These are phyloP conservation scores for Arizona elegans DNA, from an alignment of 2,113 vertebrate genomes.

Conservation along the genomic window DNA sequence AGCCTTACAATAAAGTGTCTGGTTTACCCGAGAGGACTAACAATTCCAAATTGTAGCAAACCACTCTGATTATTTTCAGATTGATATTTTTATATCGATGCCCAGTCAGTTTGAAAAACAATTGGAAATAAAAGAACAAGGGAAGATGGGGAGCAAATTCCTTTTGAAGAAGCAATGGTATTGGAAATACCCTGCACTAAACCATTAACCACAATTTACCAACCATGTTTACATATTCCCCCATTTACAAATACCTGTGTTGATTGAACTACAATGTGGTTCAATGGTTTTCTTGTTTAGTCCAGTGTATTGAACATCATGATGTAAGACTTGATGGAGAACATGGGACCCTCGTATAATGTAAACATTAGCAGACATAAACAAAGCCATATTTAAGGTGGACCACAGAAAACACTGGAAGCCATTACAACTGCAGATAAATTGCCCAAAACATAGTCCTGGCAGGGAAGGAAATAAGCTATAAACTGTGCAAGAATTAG, in stretches of 20 bases:
- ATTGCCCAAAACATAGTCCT: not conserved
- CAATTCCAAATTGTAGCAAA: not conserved
- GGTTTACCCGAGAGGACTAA: not conserved
- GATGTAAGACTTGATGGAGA: not conserved
- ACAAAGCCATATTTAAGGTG: not conserved
- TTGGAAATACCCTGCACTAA: not conserved
- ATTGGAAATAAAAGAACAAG: not conserved
- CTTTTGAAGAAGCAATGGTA: not conserved
- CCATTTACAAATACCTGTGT: not conserved
- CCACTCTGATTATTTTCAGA: not conserved
- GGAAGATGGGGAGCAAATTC: not conserved
- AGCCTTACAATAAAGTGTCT: not conserved
- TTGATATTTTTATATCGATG: constrained; percentile 2
- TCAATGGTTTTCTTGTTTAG: not conserved
- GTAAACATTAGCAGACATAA: not conserved
- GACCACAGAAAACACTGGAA: not conserved
- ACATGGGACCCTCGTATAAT: not conserved
- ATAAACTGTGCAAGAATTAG: not conserved
- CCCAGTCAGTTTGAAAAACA: not conserved
- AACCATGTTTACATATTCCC: not conserved
- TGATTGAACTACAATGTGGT: not conserved
- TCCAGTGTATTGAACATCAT: not conserved
- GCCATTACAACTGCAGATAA: not conserved
- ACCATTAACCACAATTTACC: not conserved
- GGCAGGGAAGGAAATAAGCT: not conserved